A percentile compares a stretch with the other conserved stretches of the same genome.
Conservation (phyloP, 2,888 invertebrate species). For the Ligdia adustata region DNA sequence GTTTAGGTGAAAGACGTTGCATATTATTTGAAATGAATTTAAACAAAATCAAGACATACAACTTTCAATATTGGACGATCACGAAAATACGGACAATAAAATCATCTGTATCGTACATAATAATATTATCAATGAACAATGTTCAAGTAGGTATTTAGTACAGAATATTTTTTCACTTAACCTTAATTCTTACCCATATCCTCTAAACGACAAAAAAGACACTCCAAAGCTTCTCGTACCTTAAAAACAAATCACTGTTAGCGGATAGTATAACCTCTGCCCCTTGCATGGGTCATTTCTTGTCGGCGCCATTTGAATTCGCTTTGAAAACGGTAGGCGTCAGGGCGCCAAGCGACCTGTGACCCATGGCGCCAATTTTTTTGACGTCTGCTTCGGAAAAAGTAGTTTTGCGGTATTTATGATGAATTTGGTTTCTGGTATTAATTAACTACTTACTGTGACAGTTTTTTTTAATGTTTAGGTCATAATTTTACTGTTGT, state of each 20-base stretch:
- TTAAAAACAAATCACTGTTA: slow-evolving; percentile 29
- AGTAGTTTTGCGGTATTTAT: slow-evolving; percentile 1
- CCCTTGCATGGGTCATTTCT: slow-evolving; percentile 55
- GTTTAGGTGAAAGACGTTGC: too few relatives aligned
- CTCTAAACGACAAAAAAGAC: not conserved
- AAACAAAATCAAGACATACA: too few relatives aligned
- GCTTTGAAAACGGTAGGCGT: slow-evolving; percentile 31
- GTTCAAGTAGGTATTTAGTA: too few relatives aligned
- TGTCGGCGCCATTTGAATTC: slow-evolving; percentile 54
- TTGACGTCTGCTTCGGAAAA: slow-evolving; percentile 44
- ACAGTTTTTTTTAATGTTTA: too few relatives aligned
- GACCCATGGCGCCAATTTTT: slow-evolving; percentile 71
- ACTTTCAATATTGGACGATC: too few relatives aligned
- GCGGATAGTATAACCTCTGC: slow-evolving; percentile 45
- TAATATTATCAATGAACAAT: too few relatives aligned
- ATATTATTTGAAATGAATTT: too few relatives aligned
- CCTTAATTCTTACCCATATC: not conserved
- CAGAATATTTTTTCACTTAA: too few relatives aligned
- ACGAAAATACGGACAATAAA: too few relatives aligned
- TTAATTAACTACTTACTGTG: too few relatives aligned
- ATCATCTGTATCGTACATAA: too few relatives aligned
- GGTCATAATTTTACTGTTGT: too few relatives aligned
- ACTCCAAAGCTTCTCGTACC: not conserved
- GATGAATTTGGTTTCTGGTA: slow-evolving; percentile 3
- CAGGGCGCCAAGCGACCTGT: slow-evolving; percentile 58